Evolutionary conservation across 2,797 vertebrate species (phyloP), one percentile per base, ranked within the genome.

Genomic region (Brotula barbata): DNA sequence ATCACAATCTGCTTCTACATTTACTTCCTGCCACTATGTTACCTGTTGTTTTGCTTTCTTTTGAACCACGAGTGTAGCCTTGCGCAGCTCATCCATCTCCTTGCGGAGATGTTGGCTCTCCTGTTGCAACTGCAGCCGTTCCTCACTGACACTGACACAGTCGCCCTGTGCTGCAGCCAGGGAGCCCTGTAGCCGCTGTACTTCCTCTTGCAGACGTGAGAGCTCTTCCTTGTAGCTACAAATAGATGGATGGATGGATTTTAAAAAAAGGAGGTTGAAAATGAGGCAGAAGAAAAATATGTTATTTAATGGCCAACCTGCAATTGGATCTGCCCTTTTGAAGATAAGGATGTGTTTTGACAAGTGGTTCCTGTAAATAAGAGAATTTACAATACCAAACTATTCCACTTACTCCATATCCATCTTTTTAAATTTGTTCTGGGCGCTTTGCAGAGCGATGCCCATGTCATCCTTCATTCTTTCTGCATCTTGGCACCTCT

Each of bases 1-100:
- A 28, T 28, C 25, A 28, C 25, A 28, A 4, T 28, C 25, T 7
- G 25, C 28, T 19, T 46, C 17, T 23, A 33, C 19, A 31, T n/a
- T 11, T 28, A 16, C 6, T 39, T 21, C 1, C 6, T 6, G 28
- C n/a, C 11, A 14, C 4, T 2, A 28, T 4, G 2, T 62, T 81
- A 97, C 97, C 94, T 94, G 91, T 80, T 96, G 90, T 77, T 94
- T 96, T 68, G 95, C 93, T 60, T 90, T 91, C 78, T 91, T 93
- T 68, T 98, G 93, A 25, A 88, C 88, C 7, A 94, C 89, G 21
- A 77, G 20, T 5, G 85, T 86, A 44, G 89, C 56, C 72, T 93
- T 97, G 45, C 92, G 94, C 63, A 95, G 84, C 43, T 89, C 86
- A 3, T 95, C 94, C 58, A 92, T 91, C 77, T 98, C 94, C 47